Base-by-base conservation (phyloP, 2,888 invertebrate genomes). In the Rotaria sp. region DNA sequence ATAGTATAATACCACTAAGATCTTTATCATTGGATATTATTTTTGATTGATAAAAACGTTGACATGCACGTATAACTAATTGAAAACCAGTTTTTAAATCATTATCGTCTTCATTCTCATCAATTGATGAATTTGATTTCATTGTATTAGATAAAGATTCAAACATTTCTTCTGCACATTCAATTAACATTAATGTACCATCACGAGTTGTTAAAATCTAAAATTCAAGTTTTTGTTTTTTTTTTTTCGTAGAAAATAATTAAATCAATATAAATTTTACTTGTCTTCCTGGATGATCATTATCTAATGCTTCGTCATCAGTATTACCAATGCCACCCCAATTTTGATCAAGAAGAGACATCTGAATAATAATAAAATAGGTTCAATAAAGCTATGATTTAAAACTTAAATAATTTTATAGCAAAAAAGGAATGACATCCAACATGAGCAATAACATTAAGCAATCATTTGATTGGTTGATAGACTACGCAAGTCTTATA, bases 1-100 rank as follows among this genome's bases (percentile, higher is more conserved):
- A 92, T 87, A 92, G 90, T 26, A 92, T 91, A 84, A 92, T 89
- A 15, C 90, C 92, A 11, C 91, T 88, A 55, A 91, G 88, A 89
- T 92, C 92, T 85, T 90, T 91, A 84, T 92, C 91, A 88, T 90
- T 92, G 88, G 90, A 90, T 85, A 92, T 90, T 38, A 92, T 91
- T 89, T 92, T 92, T 88, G 91, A 91, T 87, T 91, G 90, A 87
- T 92, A 88, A n/a, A 91, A 90, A 45, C 90, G 90, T 88, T 90
- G 90, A 59, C 90, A 90, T 89, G 91, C 91, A 92, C 45, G 41
- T 45, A 80, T 80, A 13, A 80, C 80, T 26, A 80, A 41, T 80
- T 80, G 80, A 80, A 80, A 80, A n/a, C 45, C 45, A 2, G 80
- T 80, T 80, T 41, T 45, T 45, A 80, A 45, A 2, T 80, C 75